Evolutionary conservation across 1,140 invertebrate genomes (phyloP).

Genomic region (Portunus trituberculatus): DNA sequence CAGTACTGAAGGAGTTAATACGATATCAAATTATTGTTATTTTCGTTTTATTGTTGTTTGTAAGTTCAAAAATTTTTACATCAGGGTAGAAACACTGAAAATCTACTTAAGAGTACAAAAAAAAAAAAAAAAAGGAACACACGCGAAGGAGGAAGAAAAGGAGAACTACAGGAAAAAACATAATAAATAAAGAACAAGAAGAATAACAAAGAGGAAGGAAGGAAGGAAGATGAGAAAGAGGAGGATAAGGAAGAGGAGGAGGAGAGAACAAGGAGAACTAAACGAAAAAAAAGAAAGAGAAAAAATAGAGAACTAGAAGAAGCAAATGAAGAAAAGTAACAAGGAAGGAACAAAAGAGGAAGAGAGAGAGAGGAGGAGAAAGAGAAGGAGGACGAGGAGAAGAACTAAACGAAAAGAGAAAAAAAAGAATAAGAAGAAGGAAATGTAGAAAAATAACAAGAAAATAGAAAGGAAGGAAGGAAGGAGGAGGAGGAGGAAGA

Average conservation of each 20-base stretch:
- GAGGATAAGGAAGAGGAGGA: too few species aligned
- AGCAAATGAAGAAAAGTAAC: background rate
- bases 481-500: background rate
- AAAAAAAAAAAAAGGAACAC: background rate
- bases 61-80: too few species aligned
- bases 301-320: background rate
- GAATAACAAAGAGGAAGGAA: background rate
- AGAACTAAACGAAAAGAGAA: background rate
- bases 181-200: background rate
- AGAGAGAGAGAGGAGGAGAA: slow-evolving; percentile 42
- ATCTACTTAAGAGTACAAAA: too few species aligned
- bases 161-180: background rate
- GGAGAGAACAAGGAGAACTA: background rate
- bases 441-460: background rate
- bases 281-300: background rate
- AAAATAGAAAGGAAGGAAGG: slow-evolving; percentile 19
- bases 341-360: slow-evolving; percentile 9
- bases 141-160: background rate
- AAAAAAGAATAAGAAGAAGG: background rate
- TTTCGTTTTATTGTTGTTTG: too few species aligned
- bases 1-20: too few species aligned
- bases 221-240: background rate
- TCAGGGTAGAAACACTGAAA: too few species aligned
- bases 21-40: too few species aligned
- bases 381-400: background rate